These are phyloP conservation scores for Propithecus coquereli DNA, from an alignment of 2,113 vertebrate genomes.

Conservation along the genomic window DNA sequence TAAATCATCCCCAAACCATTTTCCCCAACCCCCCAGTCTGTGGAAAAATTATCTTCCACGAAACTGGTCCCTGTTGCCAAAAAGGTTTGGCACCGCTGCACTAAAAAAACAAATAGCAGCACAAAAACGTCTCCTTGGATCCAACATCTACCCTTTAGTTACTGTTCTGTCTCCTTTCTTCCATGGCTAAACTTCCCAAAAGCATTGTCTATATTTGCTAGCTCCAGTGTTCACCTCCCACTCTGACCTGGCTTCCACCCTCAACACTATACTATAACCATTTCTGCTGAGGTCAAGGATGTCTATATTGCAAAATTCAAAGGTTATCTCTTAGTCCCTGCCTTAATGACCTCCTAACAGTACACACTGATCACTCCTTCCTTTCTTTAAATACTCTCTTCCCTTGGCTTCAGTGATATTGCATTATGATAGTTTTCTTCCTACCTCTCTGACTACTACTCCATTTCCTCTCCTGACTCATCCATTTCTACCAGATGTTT, in stretches of 20 bases:
- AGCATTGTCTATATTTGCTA: background rate
- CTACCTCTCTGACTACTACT: background rate
- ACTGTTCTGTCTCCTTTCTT: background rate
- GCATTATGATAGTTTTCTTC: background rate
- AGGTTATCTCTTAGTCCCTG: background rate
- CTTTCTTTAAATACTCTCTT: background rate
- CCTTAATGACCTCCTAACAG: background rate
- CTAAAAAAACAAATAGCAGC: background rate
- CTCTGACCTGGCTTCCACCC: background rate
- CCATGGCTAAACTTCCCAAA: background rate
- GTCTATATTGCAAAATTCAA: background rate
- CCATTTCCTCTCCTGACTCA: background rate
- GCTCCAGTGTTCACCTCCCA: background rate
- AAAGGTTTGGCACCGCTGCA: no score
- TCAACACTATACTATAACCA: background rate
- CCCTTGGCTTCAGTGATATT: background rate
- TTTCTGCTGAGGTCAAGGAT: background rate
- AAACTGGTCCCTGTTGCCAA: no score
- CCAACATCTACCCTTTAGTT: background rate
- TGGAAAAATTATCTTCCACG: no score
- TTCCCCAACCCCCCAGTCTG: no score
- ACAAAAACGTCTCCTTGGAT: background rate
- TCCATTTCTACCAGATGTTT: background rate
- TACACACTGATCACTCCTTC: background rate
- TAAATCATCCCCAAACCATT: no score